Percentiles rank a stretch among this genome's conserved stretches.
These are phyloP conservation scores for Hirundo rustica DNA, from an alignment of 2,797 vertebrate species.

Conservation along the genomic window DNA sequence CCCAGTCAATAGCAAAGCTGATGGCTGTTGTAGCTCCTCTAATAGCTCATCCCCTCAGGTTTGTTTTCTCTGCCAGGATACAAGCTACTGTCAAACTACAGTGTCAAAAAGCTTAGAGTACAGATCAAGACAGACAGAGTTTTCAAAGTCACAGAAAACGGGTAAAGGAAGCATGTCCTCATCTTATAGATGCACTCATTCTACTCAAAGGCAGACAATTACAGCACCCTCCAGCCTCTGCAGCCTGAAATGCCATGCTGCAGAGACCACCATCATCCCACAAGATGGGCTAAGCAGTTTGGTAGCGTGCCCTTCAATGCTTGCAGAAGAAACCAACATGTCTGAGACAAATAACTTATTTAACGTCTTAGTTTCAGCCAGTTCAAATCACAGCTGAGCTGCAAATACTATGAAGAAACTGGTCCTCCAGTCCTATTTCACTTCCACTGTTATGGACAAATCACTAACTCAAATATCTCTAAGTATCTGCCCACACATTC, in stretches of 20 bases:
- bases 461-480: background rate
- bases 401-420: background rate
- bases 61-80: background rate
- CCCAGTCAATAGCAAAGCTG: background rate
- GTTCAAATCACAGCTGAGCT: background rate
- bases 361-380: background rate
- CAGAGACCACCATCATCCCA: background rate
- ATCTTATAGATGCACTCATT: background rate
- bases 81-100: background rate
- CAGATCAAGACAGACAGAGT: background rate
- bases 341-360: background rate
- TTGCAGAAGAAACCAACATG: background rate
- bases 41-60: background rate
- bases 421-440: background rate
- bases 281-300: background rate
- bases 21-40: background rate
- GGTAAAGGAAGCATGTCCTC: background rate
- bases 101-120: background rate
- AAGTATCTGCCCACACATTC: background rate
- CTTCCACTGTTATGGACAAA: background rate
- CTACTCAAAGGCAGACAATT: background rate
- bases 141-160: background rate
- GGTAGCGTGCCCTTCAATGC: background rate
- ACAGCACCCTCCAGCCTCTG: background rate
- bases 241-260: background rate